Base-by-base conservation (phyloP, 2,797 vertebrate genomes). In the Pipistrellus pygmaeus region DNA sequence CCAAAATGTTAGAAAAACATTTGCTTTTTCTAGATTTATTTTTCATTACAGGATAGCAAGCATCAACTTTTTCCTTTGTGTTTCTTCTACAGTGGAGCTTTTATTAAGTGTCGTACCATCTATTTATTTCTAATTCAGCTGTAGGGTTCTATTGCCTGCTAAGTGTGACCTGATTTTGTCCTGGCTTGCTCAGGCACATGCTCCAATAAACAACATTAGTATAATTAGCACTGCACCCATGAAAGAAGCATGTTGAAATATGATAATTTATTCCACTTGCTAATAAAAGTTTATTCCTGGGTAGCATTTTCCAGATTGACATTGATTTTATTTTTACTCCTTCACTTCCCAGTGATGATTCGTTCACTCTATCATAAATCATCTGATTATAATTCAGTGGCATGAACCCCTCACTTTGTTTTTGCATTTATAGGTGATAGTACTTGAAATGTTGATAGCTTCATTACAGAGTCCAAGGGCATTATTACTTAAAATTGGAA, bases 321-420 rank as follows among this genome's bases (percentile, higher is more conserved):
- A 77, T 80, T 96, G 93, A 97, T 91, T 94, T 96, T 91, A 95
- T 94, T 95, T 88, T 86, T 77, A 96, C 97, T 87, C 88, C 88
- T 96, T 77, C 53, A 23, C 76, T 96, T 96, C 84, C 81, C 84
- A 41, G 86, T 20, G 51, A 88, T 23, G 38, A 3, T 0, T 89
- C 84, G 92, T 94, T 96, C 90, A 55, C 64, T 95, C 96, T 93
- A 93, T 77, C 73, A 95, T 88, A 85, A 95, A 88, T 90, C 73
- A 93, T 82, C 92, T 97, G 96, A 96, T 96, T 97, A 18, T 62
- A 81, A 97, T 97, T 90, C 96, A 17, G 84, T 68, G 91, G 81
- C 60, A 94, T 0, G 4, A 89, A 82, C 68, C 96, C 88, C 95
- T 91, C 82, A 66, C 82, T 75, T 13, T 15, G 80, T 89, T 93